Conservation (phyloP, 1,140 invertebrate species). For the Euura saliciscinereae region DNA sequence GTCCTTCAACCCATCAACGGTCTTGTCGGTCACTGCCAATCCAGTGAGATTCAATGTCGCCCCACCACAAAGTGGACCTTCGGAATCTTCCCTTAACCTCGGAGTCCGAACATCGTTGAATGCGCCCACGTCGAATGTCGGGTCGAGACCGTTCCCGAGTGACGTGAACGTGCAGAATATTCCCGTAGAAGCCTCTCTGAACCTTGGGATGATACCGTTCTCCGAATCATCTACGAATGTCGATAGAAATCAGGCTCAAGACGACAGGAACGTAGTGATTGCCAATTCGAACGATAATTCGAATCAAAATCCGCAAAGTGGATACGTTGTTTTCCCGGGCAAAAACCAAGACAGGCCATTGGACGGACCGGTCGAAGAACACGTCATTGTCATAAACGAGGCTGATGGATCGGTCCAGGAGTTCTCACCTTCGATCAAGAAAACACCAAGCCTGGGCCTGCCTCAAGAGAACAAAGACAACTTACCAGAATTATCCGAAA, state of each 20-base stretch:
- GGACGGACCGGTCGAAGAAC: conserved; percentile 42
- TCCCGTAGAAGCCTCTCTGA: background rate
- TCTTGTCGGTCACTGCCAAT: background rate
- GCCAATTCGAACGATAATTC: conserved; percentile 8
- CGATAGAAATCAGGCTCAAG: background rate
- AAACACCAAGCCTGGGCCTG: conserved; percentile 33
- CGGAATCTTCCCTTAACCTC: background rate
- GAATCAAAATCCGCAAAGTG: background rate
- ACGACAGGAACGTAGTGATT: background rate
- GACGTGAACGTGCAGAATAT: background rate
- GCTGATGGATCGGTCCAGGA: conserved; percentile 46
- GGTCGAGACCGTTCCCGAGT: background rate
- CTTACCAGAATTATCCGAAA: conserved; percentile 46
- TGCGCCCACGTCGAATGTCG: background rate
- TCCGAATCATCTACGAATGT: background rate
- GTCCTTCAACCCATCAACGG: background rate
- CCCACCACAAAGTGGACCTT: background rate
- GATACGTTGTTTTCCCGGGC: conserved; percentile 25
- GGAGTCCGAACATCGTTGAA: background rate
- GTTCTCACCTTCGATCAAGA: conserved; percentile 24
- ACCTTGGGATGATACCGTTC: background rate
- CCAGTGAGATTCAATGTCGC: background rate
- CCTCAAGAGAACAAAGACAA: conserved; percentile 37
- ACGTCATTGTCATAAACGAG: conserved; percentile 50
- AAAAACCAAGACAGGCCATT: conserved; percentile 21